A percentile compares a stretch with the other conserved stretches of the same genome.
These are phyloP conservation scores for Hemistola chrysoprasaria DNA, from an alignment of 2,888 invertebrate species.

Conservation along the genomic window DNA sequence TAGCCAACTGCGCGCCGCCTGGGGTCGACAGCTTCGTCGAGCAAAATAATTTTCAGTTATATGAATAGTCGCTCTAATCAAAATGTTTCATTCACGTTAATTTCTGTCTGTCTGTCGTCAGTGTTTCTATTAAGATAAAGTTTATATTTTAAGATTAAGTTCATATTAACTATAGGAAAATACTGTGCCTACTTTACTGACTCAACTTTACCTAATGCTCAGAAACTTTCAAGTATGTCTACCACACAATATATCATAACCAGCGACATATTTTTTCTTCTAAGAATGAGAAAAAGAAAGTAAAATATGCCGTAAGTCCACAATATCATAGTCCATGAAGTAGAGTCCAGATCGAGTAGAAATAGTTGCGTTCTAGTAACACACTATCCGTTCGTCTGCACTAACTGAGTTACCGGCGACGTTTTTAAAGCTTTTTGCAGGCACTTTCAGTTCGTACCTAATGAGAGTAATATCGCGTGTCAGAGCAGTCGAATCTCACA, in stretches of 20 bases:
- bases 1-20: constrained; percentile 24
- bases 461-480: constrained; percentile 69
- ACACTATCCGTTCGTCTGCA: constrained; percentile 34
- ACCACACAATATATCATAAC: too few species aligned
- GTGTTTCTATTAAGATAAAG: constrained; percentile 7
- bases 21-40: constrained; percentile 10
- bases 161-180: constrained; percentile 6
- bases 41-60: constrained; percentile 22
- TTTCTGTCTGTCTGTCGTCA: constrained; percentile 13
- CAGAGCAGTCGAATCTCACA: constrained; percentile 33
- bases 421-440: constrained; percentile 76
- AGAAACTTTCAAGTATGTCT: too few species aligned
- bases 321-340: too few species aligned
- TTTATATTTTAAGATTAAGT: constrained; percentile 8
- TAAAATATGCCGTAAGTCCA: too few species aligned
- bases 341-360: constrained; percentile 22
- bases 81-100: constrained; percentile 22
- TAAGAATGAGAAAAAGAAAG: too few species aligned
- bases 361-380: constrained; percentile 18
- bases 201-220: too few species aligned
- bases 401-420: constrained; percentile 71
- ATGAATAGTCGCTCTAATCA: constrained; percentile 25
- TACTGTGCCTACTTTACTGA: not conserved
- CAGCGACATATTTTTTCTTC: too few species aligned
- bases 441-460: constrained; percentile 57